Evolutionary conservation across 2,113 vertebrate species (phyloP), one percentile per base, ranked within the genome.

Genomic region (Dasyurus viverrinus): DNA sequence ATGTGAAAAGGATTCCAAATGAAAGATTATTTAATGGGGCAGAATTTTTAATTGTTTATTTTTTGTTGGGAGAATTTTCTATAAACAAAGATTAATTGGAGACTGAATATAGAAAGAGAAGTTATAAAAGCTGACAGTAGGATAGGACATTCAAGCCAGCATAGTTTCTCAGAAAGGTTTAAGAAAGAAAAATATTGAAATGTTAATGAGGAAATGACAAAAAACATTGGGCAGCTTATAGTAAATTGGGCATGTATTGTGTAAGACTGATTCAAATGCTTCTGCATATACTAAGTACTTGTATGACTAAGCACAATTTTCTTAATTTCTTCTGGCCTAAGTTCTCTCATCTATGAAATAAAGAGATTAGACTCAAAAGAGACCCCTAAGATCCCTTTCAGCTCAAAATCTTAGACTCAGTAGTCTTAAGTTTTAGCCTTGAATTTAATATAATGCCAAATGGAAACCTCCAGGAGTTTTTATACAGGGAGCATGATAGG

Each of bases 381-480:
- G 14, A 76, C 16, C 1, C 9, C 3, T 16, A 19, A n/a, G 30
- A 0, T 19, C 36, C 30, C 68, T 19, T n/a, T 76, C 0, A n/a
- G 36, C 36, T 76, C 36, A 76, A 76, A 76, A n/a, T n/a, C 36
- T 76, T 2, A 19, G 16, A 19, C n/a, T 5, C 68, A n/a, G 3
- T 76, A 76, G 0, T 76, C 12, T n/a, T 76, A 76, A 36, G 0
- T 2, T 76, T 53, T 68, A 36, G 94, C 50, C 10, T 92, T 94
- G 8, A 2, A 55, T 91, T 95, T 95, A 92, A 91, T 84, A 54
- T 46, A 90, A 93, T 26, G 84, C 10, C 30, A 36, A 68, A 30
- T 36, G 30, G 30, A 68, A 68, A 27, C 2, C 27, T 3, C 11
- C 57, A 60, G 11, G 26, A 11, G 26, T 30, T 60, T 10, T 60